phyloP scores from a whole-genome alignment of 2,797 vertebrate species.

The Tachyglossus aculeatus region DNA sequence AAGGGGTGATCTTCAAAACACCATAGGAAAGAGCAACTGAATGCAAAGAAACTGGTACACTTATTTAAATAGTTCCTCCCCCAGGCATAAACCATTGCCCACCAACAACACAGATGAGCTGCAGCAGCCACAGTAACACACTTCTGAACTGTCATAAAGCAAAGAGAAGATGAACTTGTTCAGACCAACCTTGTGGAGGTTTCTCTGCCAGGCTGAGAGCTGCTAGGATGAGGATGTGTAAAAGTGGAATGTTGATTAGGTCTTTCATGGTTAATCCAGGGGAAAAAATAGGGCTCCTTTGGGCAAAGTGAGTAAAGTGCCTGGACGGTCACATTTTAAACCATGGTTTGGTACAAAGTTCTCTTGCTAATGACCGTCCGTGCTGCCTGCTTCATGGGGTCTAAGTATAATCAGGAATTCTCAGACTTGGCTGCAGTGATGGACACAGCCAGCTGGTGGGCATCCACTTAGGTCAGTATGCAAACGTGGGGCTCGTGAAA shows the following conservation, averaged over 20 bases:
- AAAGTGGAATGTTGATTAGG: conserved; percentile 76
- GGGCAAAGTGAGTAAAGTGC: conserved; percentile 57
- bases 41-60: neutral
- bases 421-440: conserved; percentile 77
- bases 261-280: conserved; percentile 82
- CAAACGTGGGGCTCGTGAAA: conserved; percentile 77
- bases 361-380: conserved; percentile 59
- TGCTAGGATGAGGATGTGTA: conserved; percentile 75
- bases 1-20: neutral
- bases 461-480: conserved; percentile 77
- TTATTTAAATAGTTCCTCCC: neutral
- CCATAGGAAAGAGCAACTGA: neutral
- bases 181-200: conserved; percentile 82
- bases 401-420: conserved; percentile 85
- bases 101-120: neutral
- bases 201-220: conserved; percentile 75
- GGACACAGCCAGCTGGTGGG: conserved; percentile 87
- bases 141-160: neutral
- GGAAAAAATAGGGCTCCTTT: conserved; percentile 59
- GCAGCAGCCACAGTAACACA: neutral
- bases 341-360: conserved; percentile 49
- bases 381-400: conserved; percentile 67
- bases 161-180: conserved; percentile 17
- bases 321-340: conserved; percentile 72
- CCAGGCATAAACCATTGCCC: neutral